Conservation (phyloP, 2,888 invertebrate species). For the Camponotus fellah region DNA sequence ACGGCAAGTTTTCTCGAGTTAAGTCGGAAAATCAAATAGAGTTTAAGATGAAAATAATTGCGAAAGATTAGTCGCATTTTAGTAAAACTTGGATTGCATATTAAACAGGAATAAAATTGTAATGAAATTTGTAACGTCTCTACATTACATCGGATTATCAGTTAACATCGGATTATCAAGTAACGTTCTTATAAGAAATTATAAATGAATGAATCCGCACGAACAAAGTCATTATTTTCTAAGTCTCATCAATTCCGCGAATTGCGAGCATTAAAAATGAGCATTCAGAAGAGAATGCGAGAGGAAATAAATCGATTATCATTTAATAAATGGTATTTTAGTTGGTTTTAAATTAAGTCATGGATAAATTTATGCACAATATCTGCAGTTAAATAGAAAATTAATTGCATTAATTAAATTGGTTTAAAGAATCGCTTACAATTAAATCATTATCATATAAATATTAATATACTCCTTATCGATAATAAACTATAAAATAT, state of each 20-base stretch:
- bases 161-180: constrained; percentile 42
- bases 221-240: constrained; percentile 33
- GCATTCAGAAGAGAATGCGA: constrained; percentile 9
- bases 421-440: background rate
- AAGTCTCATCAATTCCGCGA: constrained; percentile 3
- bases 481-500: background rate
- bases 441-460: background rate
- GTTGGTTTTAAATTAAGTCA: background rate
- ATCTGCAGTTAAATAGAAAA: constrained; percentile 1
- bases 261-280: background rate
- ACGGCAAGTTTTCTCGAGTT: constrained; percentile 45
- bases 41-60: constrained; percentile 54
- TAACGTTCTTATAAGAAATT: constrained; percentile 25
- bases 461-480: background rate
- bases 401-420: background rate
- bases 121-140: constrained; percentile 37
- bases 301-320: background rate
- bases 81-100: constrained; percentile 16
- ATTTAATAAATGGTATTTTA: background rate
- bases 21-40: constrained; percentile 56
- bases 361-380: background rate
- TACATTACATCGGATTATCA: constrained; percentile 39
- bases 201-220: constrained; percentile 22
- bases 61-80: constrained; percentile 59
- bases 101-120: constrained; percentile 20